These are phyloP conservation scores for Echinarachnius parma DNA, from an alignment of 53 echinoderm and acorn worm species.

Conservation along the genomic window DNA sequence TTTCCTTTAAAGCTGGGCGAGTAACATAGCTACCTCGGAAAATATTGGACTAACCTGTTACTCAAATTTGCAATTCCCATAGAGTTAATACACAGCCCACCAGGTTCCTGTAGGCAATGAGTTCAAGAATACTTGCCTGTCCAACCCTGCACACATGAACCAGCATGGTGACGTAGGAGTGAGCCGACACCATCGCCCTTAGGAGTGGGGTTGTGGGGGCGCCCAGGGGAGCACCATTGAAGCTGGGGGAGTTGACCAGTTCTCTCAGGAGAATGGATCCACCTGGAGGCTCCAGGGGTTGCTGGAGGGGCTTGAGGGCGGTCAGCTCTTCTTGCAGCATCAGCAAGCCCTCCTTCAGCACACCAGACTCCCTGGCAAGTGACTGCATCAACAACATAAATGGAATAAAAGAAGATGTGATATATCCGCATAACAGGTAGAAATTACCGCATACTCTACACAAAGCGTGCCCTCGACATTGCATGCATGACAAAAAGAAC, in stretches of 20 bases:
- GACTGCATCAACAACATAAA: conserved; percentile 71
- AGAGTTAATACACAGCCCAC: no score
- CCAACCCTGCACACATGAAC: conserved; percentile 96
- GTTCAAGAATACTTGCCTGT: conserved; percentile 80
- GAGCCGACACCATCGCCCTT: conserved; percentile 89
- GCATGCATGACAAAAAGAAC: no score
- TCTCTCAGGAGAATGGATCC: conserved; percentile 89
- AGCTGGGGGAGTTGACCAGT: conserved; percentile 87
- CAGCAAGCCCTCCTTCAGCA: conserved; percentile 87
- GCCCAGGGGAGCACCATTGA: conserved; percentile 71
- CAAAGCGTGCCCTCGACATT: no score
- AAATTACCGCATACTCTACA: no score
- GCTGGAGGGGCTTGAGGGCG: conserved; percentile 82
- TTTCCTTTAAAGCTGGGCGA: no score
- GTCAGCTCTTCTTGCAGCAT: conserved; percentile 75
- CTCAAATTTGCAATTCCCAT: no score
- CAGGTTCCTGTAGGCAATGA: no score
- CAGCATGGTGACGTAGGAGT: conserved; percentile 96
- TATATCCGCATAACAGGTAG: no score
- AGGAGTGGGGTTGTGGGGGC: conserved; percentile 88
- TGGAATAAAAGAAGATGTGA: no score
- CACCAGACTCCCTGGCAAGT: conserved; percentile 82
- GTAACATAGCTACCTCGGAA: no score
- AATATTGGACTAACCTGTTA: no score
- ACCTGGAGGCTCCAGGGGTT: conserved; percentile 77